Percentiles rank a stretch among this genome's conserved stretches.
phyloP scores from a whole-genome alignment of 1,140 invertebrate species.

The Drosophila mayri region DNA sequence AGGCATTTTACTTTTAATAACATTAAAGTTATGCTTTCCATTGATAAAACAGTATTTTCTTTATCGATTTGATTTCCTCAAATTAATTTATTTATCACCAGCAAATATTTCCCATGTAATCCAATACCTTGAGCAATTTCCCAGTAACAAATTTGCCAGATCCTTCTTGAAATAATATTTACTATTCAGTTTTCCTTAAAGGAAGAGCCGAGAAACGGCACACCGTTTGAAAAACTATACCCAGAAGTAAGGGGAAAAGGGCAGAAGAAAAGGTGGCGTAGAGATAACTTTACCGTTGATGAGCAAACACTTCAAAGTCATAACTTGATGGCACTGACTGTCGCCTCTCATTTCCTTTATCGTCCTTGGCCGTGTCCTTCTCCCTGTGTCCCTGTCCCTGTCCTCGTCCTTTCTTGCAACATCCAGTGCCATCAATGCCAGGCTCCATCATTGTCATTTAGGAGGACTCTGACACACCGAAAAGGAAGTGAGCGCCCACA shows the following conservation, averaged over 20 bases:
- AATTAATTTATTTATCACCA: background rate
- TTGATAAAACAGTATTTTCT: background rate
- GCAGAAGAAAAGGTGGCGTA: background rate
- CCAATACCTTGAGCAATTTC: too few relatives aligned
- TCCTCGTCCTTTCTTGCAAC: conserved; percentile 7
- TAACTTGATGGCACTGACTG: conserved; percentile 55
- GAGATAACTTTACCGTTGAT: conserved; percentile 38
- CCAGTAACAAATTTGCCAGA: background rate
- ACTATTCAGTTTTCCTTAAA: conserved; percentile 5
- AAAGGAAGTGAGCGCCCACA: conserved; percentile 37
- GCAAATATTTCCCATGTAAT: background rate
- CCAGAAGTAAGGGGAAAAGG: background rate
- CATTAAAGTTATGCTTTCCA: too few relatives aligned
- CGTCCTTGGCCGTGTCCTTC: conserved; percentile 48
- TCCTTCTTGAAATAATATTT: conserved; percentile 1
- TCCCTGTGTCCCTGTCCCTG: conserved; percentile 20
- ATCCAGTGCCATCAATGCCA: conserved; percentile 59
- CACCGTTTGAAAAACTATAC: background rate
- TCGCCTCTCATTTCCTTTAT: conserved; percentile 44
- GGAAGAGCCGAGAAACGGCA: background rate
- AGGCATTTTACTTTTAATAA: too few relatives aligned
- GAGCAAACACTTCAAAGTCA: conserved; percentile 66
- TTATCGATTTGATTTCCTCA: background rate
- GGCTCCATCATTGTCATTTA: conserved; percentile 68
- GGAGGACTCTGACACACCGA: conserved; percentile 25